phyloP scores from a whole-genome alignment of 2,888 invertebrate species.

The Electrophaes corylata region DNA sequence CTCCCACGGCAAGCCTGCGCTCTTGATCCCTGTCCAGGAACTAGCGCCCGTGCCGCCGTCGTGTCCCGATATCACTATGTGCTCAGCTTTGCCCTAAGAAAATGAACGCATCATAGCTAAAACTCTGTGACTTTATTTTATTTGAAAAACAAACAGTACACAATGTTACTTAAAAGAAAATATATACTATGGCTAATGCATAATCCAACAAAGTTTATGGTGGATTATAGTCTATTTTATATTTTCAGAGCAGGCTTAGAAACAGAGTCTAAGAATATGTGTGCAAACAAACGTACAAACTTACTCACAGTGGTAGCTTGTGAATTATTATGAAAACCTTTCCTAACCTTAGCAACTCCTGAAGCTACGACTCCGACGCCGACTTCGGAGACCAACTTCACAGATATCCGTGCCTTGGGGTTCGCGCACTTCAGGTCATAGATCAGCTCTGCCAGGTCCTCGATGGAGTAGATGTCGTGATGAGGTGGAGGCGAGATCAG shows the following conservation, averaged over 20 bases:
- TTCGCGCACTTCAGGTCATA: constrained; percentile 99
- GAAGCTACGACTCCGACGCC: constrained; percentile 99
- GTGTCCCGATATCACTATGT: constrained; percentile 99
- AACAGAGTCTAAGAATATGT: too few species aligned
- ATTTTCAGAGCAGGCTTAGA: too few species aligned
- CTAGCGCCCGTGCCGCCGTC: constrained; percentile 99
- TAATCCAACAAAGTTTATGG: too few species aligned
- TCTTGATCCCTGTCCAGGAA: constrained; percentile 99
- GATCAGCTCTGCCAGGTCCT: constrained; percentile 98
- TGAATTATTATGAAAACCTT: neutral
- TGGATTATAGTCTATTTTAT: too few species aligned
- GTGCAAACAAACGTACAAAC: too few species aligned
- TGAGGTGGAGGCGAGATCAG: constrained; percentile 99
- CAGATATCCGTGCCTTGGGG: constrained; percentile 96
- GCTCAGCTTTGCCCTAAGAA: constrained; percentile 99
- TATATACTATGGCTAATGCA: too few species aligned
- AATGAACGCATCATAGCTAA: too few species aligned
- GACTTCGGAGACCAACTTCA: constrained; percentile 98
- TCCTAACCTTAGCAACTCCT: constrained; percentile 95
- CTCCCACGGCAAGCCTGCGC: constrained; percentile 99
- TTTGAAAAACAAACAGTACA: neutral
- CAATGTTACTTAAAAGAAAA: neutral
- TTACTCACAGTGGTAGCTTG: too few species aligned
- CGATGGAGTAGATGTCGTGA: constrained; percentile 99
- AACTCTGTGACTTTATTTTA: too few species aligned